These are phyloP conservation scores for Cyclopterus lumpus DNA, from an alignment of 2,797 vertebrate species.

Conservation along the genomic window DNA sequence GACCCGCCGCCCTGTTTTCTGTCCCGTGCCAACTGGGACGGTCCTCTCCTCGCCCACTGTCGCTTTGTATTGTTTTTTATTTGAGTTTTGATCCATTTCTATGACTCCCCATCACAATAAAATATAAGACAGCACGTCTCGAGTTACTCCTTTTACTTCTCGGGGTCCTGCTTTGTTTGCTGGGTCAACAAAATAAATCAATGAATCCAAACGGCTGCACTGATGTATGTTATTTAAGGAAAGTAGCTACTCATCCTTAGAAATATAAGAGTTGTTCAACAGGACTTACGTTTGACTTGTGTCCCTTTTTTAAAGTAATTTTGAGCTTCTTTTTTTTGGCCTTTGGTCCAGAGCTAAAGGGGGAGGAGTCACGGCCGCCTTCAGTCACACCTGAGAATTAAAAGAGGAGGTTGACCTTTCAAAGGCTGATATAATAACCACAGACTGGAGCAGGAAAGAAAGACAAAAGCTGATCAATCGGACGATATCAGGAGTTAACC, in stretches of 20 bases:
- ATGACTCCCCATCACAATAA: slow-evolving; percentile 99
- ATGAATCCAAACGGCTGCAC: neutral
- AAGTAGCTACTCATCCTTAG: too few species aligned
- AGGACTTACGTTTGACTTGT: neutral
- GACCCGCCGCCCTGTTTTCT: slow-evolving; percentile 62
- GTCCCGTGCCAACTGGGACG: slow-evolving; percentile 96
- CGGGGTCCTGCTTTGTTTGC: slow-evolving; percentile 80
- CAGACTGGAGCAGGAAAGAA: too few species aligned
- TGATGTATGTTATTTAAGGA: neutral
- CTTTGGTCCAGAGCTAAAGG: too few species aligned
- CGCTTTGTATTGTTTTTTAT: slow-evolving; percentile 88
- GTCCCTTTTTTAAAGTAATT: too few species aligned
- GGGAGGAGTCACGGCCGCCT: too few species aligned
- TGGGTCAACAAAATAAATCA: neutral
- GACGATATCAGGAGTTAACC: too few species aligned
- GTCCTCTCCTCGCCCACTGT: slow-evolving; percentile 90
- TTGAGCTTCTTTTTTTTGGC: too few species aligned
- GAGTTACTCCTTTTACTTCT: slow-evolving; percentile 43
- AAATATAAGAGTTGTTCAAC: neutral
- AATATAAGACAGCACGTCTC: slow-evolving; percentile 88
- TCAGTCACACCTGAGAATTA: too few species aligned
- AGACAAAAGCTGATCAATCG: too few species aligned
- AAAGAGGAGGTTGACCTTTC: too few species aligned
- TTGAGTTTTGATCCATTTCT: slow-evolving; percentile 84
- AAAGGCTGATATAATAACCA: too few species aligned